Conservation (phyloP, 1,140 invertebrate genomes). For the Elysia chlorotica region DNA sequence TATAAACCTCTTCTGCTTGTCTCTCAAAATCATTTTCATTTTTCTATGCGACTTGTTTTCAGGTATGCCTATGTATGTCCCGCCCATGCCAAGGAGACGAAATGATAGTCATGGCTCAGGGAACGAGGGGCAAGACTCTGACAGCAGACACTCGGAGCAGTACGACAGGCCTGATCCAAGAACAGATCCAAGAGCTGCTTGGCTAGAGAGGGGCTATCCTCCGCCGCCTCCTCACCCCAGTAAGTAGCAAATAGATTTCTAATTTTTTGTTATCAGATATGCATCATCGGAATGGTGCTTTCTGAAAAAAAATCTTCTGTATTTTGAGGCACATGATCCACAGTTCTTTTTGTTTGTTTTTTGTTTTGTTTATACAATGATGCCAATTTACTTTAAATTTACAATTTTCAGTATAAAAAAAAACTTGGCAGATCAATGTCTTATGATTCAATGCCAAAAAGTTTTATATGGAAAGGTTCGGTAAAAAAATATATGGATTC, state of each 20-base stretch:
- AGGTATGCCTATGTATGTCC: slow-evolving; percentile 57
- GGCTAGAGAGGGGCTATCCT: slow-evolving; percentile 37
- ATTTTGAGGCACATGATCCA: no score
- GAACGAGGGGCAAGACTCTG: slow-evolving; percentile 56
- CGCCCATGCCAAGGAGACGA: slow-evolving; percentile 41
- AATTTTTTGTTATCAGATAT: not conserved
- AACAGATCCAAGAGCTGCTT: slow-evolving; percentile 26
- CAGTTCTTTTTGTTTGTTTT: no score
- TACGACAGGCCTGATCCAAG: slow-evolving; percentile 42
- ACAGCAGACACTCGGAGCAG: slow-evolving; percentile 44
- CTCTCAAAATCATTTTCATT: no score
- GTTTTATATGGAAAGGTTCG: no score
- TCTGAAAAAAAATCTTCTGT: not conserved
- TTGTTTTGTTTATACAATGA: no score
- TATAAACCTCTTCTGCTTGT: no score
- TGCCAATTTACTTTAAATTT: no score
- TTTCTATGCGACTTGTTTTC: slow-evolving; percentile 9
- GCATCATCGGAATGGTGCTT: not conserved
- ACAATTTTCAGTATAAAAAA: no score
- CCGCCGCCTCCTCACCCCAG: slow-evolving; percentile 21
- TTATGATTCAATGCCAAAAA: no score
- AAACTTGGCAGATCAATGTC: no score
- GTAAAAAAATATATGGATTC: no score
- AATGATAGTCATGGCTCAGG: slow-evolving; percentile 61
- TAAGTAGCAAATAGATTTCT: not conserved